These are phyloP conservation scores for Temnopleurus reevesii DNA, from an alignment of 53 echinoderm and acorn worm species.

Conservation along the genomic window DNA sequence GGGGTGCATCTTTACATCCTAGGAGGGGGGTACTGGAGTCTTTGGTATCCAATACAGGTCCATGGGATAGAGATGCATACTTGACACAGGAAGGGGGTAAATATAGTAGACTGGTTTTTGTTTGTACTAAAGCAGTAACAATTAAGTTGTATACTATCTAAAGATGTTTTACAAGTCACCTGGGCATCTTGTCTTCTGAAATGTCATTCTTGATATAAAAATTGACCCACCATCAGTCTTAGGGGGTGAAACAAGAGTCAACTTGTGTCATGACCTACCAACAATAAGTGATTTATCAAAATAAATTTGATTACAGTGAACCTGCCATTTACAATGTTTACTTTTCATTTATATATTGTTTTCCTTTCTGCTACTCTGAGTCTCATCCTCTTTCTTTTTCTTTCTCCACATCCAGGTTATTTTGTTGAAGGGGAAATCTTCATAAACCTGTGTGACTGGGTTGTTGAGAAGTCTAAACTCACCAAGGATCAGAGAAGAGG, in stretches of 20 bases:
- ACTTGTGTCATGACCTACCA: background rate
- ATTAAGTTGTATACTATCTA: conserved; percentile 42
- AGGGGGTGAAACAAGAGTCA: conserved; percentile 37
- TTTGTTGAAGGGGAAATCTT: conserved; percentile 73
- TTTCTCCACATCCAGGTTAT: conserved; percentile 61
- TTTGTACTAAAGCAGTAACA: conserved; percentile 3
- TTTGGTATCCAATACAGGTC: background rate
- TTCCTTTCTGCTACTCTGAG: background rate
- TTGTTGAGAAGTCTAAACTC: conserved; percentile 69
- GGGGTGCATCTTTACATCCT: background rate
- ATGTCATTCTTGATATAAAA: conserved; percentile 25
- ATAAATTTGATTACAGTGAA: conserved; percentile 5
- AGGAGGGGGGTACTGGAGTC: background rate
- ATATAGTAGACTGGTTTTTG: background rate
- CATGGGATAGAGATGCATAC: background rate
- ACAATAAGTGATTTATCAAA: conserved; percentile 1
- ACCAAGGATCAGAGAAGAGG: conserved; percentile 90
- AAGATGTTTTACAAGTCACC: conserved; percentile 38
- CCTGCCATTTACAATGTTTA: background rate
- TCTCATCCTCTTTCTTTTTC: background rate
- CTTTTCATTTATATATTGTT: too few species aligned
- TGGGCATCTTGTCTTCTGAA: conserved; percentile 15
- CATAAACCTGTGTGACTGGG: conserved; percentile 89
- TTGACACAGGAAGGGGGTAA: background rate
- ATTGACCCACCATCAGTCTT: background rate